Base-by-base conservation (phyloP, 1,140 invertebrate species). In the Papilio machaon region DNA sequence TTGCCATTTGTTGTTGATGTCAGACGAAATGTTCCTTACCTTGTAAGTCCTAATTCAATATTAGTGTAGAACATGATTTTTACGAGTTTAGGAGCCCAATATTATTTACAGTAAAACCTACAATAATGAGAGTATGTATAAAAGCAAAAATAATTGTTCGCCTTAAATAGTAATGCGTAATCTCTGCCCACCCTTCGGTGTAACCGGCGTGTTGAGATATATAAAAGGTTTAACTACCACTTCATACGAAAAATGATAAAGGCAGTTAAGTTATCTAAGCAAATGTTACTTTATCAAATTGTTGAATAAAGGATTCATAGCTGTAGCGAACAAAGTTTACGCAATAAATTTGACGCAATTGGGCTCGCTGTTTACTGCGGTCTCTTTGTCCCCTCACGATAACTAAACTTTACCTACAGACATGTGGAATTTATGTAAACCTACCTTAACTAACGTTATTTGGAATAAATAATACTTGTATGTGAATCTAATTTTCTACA, bases 311-410 rank as follows among this genome's bases (percentile, higher is more conserved):
- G 23, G 60, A 64, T 19, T 64, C 64, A 70, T 38, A 70, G 64
- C 64, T 70, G 30, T 70, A 70, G 64, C 23, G 30, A 70, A 70
- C 64, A 70, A 70, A 70, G 64, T 70, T 70, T 70, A 38, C 64
- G 30, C 30, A 70, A 70, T 64, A 70, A 70, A 70, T 70, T 70
- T 38, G 30, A 17, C 64, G 30, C 64, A 70, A 70, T 70, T 70
- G 64, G 64, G 30, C 30, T 70, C 13, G 23, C 64, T 70, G 64
- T 70, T 70, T 70, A 35, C 64, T 70, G 64, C 30, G 64, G 23
- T 23, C 64, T 70, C 64, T 70, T 70, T 70, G 64, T 70, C 60
- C 35, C 23, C 64, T 11, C 64, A 15, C 64, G 64, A 70, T 70
- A 30, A 35, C 23, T 35, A 17, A 70, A 70, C 64, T 70, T 70